phyloP scores from a whole-genome alignment of 2,888 invertebrate species.

The Conus canariensis region DNA sequence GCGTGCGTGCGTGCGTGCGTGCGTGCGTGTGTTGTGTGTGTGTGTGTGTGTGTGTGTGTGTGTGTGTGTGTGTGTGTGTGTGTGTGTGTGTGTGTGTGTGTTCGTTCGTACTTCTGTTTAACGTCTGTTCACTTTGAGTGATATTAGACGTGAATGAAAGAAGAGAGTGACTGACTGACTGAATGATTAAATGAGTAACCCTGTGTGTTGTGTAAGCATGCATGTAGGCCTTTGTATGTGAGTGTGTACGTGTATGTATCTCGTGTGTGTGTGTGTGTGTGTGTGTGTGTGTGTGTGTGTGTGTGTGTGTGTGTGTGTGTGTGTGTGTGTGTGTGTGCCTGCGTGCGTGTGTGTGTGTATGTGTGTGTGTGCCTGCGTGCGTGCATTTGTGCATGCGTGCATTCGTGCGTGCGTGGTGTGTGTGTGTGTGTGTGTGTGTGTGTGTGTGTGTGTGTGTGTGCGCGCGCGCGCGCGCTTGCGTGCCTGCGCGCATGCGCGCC shows the following conservation, averaged over 20 bases:
- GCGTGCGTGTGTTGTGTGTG: not conserved
- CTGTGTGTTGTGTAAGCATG: too few relatives aligned
- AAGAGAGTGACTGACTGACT: too few relatives aligned
- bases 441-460: conserved; percentile 1
- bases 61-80: conserved; percentile 30
- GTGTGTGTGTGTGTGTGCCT: not conserved
- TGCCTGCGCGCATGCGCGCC: too few relatives aligned
- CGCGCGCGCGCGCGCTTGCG: not conserved
- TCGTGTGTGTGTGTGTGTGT: not conserved
- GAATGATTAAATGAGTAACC: too few relatives aligned
- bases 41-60: conserved; percentile 20
- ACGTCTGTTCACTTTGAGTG: too few relatives aligned
- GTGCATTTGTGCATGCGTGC: too few relatives aligned
- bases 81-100: conserved; percentile 35
- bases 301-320: not conserved
- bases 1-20: not conserved
- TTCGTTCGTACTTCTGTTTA: too few relatives aligned
- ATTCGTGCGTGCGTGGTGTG: too few relatives aligned
- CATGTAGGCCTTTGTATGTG: too few relatives aligned
- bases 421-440: not conserved
- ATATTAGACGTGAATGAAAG: too few relatives aligned
- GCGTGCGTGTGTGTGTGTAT: not conserved
- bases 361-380: too few relatives aligned
- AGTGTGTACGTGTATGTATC: not conserved
- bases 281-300: not conserved